phyloP scores from a whole-genome alignment of 2,888 invertebrate genomes.

The Mesochorus sp. region DNA sequence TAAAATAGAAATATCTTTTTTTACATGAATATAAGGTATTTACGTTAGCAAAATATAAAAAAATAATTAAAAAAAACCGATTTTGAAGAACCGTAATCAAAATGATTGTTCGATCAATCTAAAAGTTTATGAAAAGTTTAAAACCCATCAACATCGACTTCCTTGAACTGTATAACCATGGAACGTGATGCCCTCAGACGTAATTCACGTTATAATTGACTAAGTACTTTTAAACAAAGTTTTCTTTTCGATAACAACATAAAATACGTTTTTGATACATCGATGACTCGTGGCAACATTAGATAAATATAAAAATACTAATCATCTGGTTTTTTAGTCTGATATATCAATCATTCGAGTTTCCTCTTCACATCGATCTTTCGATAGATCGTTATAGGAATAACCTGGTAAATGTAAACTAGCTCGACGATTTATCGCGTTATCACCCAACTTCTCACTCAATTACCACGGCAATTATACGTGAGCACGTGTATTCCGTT shows the following conservation, averaged over 20 bases:
- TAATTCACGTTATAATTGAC: not conserved
- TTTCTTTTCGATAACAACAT: not conserved
- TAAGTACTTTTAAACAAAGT: not conserved
- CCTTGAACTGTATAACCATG: not conserved
- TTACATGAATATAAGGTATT: no score
- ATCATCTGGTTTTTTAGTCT: not conserved
- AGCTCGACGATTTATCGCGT: constrained; percentile 31
- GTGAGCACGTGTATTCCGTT: not conserved
- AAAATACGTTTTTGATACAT: constrained; percentile 4
- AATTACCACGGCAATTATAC: constrained; percentile 31
- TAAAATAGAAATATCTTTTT: no score
- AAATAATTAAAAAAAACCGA: no score
- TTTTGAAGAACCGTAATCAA: no score
- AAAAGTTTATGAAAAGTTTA: not conserved
- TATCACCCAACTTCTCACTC: constrained; percentile 36
- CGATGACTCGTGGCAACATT: not conserved
- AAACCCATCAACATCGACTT: not conserved
- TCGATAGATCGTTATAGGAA: not conserved
- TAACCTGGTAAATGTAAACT: not conserved
- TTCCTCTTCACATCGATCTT: constrained; percentile 12
- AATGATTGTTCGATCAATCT: not conserved
- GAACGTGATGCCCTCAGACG: not conserved
- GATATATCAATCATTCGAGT: constrained; percentile 21
- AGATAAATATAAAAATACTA: not conserved
- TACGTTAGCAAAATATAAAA: no score